These are phyloP conservation scores for Callorhinus ursinus DNA, from an alignment of 2,113 vertebrate species.

Conservation along the genomic window DNA sequence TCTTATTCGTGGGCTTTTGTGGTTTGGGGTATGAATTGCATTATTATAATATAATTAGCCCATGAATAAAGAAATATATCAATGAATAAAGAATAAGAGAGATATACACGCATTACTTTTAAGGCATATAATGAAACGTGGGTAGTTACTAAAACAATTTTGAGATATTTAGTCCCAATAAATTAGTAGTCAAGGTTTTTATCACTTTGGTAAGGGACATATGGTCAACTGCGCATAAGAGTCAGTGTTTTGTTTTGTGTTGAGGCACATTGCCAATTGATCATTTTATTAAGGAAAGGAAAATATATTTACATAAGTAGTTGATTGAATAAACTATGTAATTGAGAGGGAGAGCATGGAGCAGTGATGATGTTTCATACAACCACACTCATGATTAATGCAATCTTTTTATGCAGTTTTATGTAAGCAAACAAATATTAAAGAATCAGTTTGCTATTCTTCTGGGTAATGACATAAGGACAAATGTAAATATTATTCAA, in stretches of 20 bases:
- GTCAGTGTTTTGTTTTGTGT: not conserved
- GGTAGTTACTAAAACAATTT: not conserved
- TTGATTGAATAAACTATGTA: constrained; percentile 12
- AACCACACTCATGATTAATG: not conserved
- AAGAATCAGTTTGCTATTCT: not conserved
- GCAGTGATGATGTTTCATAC: not conserved
- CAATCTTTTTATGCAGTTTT: not conserved
- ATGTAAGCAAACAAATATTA: not conserved
- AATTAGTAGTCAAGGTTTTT: not conserved
- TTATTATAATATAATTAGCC: not conserved
- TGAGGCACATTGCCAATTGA: not conserved
- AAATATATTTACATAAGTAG: not conserved
- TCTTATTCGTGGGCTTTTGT: not conserved
- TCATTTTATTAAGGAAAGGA: not conserved
- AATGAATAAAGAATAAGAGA: not conserved
- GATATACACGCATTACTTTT: accelerated
- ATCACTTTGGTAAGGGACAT: not conserved
- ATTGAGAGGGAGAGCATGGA: not conserved
- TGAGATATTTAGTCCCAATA: not conserved
- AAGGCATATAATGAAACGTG: not conserved
- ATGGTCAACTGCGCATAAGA: not conserved
- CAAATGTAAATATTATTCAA: not conserved
- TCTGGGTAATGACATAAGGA: not conserved
- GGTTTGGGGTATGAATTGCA: not conserved
- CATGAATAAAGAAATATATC: not conserved